phyloP scores from a whole-genome alignment of 2,113 vertebrate genomes.

The Lagopus muta region DNA sequence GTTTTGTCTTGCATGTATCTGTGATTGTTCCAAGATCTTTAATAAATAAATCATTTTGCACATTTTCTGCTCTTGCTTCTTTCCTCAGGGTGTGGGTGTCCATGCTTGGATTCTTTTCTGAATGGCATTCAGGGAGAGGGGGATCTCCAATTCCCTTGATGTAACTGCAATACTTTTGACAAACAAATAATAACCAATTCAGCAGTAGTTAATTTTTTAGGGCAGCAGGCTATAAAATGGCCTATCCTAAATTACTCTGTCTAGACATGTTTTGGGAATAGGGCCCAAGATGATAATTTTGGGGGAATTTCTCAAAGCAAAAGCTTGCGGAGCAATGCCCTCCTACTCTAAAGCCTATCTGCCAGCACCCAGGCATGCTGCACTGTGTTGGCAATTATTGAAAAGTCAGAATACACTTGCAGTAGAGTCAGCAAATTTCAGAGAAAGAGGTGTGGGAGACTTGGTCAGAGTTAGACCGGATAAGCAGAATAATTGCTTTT shows the following conservation, averaged over 20 bases:
- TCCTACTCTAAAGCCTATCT: neutral
- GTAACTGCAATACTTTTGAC: neutral
- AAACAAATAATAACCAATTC: neutral
- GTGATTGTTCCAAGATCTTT: neutral
- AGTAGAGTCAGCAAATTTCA: constrained; percentile 35
- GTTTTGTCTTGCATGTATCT: neutral
- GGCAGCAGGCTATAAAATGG: neutral
- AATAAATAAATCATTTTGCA: neutral
- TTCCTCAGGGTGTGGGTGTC: neutral
- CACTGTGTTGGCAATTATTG: neutral
- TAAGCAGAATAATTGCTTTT: neutral
- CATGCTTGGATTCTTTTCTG: neutral
- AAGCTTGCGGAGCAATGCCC: neutral
- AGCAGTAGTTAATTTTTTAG: neutral
- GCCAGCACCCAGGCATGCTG: neutral
- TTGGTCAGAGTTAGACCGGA: neutral
- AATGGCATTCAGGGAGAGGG: neutral
- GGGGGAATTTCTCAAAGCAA: constrained; percentile 25
- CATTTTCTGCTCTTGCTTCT: neutral
- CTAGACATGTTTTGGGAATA: constrained; percentile 27
- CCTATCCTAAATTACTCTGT: neutral
- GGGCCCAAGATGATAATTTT: neutral
- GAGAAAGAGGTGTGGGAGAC: neutral
- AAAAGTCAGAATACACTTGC: neutral
- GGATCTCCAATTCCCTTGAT: neutral